A percentile compares a stretch with the other conserved stretches of the same genome.
These are phyloP conservation scores for Zeugodacus cucurbitae DNA, from an alignment of 1,140 invertebrate species.

Conservation along the genomic window DNA sequence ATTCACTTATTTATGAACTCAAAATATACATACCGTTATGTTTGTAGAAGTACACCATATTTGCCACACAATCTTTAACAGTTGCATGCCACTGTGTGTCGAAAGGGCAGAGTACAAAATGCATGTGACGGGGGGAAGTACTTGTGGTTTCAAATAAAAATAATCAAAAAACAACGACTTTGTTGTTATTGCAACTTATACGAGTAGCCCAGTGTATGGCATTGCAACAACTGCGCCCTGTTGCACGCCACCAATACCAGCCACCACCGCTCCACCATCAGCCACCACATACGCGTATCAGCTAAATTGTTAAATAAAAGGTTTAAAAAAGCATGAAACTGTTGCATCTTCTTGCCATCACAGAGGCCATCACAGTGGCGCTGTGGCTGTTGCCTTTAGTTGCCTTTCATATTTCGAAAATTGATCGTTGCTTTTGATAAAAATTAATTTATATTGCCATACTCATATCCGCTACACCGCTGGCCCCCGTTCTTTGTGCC, in stretches of 20 bases:
- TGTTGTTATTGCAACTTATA: background rate
- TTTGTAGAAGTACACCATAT: background rate
- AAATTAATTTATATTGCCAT: slow-evolving; percentile 36
- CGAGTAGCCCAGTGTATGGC: background rate
- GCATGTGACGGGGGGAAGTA: background rate
- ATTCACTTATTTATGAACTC: slow-evolving; percentile 38
- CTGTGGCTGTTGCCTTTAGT: background rate
- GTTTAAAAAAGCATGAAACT: slow-evolving; percentile 21
- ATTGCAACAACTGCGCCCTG: background rate
- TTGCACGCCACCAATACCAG: background rate
- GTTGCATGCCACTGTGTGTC: slow-evolving; percentile 19
- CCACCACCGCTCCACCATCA: background rate
- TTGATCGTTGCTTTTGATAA: slow-evolving; percentile 34
- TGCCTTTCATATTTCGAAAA: slow-evolving; percentile 34
- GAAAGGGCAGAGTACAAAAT: background rate
- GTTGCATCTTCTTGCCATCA: slow-evolving; percentile 24
- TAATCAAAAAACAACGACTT: background rate
- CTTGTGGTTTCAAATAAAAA: background rate
- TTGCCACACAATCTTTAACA: background rate
- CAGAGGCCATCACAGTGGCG: background rate
- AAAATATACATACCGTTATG: background rate
- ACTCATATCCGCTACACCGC: slow-evolving; percentile 28
- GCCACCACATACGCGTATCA: background rate
- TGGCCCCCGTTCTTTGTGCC: background rate
- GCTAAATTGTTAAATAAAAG: slow-evolving; percentile 37